Conservation (phyloP, 92 coral and sea anemone species). For the Actinostola sp. region DNA sequence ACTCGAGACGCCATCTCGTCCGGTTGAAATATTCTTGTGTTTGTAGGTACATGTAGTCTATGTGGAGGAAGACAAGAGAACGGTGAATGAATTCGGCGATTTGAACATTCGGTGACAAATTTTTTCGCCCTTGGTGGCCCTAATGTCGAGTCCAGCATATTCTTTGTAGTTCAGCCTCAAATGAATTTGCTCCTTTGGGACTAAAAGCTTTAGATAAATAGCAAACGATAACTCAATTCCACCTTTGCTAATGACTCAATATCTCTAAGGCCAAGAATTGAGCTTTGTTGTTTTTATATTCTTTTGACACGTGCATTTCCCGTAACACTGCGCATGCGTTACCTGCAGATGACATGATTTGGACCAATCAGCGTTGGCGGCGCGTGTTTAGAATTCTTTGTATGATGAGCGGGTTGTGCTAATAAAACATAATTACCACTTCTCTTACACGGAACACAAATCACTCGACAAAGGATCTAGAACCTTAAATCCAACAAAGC, state of each 20-base stretch:
- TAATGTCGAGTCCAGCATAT: conserved; percentile 90
- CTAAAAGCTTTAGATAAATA: conserved; percentile 94
- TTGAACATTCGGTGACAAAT: conserved; percentile 59
- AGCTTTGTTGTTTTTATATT: conserved; percentile 99
- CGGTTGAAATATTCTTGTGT: conserved; percentile 94
- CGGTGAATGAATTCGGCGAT: conserved; percentile 52
- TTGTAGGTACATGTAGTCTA: conserved; percentile 73
- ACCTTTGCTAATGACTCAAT: conserved; percentile 95
- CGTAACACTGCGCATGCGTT: conserved; percentile 96
- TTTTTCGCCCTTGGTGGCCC: conserved; percentile 87
- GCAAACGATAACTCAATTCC: conserved; percentile 84
- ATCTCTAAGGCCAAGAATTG: conserved; percentile 99
- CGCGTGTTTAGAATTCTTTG: conserved; percentile 99
- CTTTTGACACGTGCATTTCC: conserved; percentile 99
- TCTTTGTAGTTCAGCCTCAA: conserved; percentile 32
- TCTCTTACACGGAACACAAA: conserved; percentile 79
- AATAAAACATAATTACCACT: conserved; percentile 90
- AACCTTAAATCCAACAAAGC: conserved; percentile 40
- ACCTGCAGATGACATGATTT: conserved; percentile 66
- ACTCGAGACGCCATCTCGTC: conserved; percentile 91
- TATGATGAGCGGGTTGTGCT: conserved; percentile 92
- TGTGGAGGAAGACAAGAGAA: conserved; percentile 82
- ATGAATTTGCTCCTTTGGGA: conserved; percentile 43
- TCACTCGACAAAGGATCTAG: conserved; percentile 49
- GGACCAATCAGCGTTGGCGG: conserved; percentile 94